Base-by-base conservation (phyloP, 2,113 vertebrate genomes). In the Amphiprion ocellaris region DNA sequence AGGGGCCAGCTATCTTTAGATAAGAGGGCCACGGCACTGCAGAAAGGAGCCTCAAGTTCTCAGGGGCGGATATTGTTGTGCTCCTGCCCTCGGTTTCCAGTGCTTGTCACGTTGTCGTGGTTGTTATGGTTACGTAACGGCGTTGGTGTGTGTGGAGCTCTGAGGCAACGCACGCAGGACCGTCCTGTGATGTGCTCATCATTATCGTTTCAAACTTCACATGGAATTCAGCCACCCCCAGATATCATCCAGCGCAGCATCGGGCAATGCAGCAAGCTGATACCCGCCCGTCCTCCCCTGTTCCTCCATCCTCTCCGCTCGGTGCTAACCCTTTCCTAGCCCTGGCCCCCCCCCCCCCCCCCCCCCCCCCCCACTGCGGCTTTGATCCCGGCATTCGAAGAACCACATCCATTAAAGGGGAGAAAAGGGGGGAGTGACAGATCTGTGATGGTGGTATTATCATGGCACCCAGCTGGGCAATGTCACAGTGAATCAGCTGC, bases 91-190 rank as follows among this genome's bases (percentile, higher is more conserved):
- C 49, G 0, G 61, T 62, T 83, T 65, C 67, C 64, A 68, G 52
- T 23, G 65, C 82, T 82, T 61, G 78, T 84, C 73, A 81, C 69
- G 63, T 89, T 85, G 83, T 71, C n/a, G n/a, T 76, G 66, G 86
- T 90, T 87, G 86, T 91, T 82, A 83, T 86, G 81, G 83, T 90
- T 90, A 90, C 52, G 52, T 85, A 87, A 92, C 55, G 64, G 63
- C 54, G 14, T 69, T 84, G 69, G 82, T 84, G 60, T 76, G 59
- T 74, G 50, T 76, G 79, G 52, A 82, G 64, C 33, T 62, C 65
- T 23, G 26, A 77, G 56, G 55, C 72, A 53, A 23, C n/a, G 16
- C 77, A 70, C 28, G 26, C 62, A 37, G 53, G 72, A 39, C 23
- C n/a, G 70, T 59, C 77, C 68, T 55, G 61, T 60, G 72, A 47